phyloP scores from a whole-genome alignment of 2,888 invertebrate genomes.

The Erebia palarica region DNA sequence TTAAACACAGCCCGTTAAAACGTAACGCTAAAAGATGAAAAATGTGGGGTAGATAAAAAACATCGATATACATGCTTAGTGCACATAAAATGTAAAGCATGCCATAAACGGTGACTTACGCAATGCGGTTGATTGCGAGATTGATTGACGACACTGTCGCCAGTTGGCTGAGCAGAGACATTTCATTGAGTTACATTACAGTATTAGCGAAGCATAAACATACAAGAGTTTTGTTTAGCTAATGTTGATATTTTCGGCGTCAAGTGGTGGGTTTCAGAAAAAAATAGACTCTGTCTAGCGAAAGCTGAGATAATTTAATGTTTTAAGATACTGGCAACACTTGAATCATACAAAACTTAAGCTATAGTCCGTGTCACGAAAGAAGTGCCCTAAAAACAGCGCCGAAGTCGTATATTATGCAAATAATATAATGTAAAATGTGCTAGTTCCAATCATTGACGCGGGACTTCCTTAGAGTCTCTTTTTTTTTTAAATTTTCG shows the following conservation, averaged over 20 bases:
- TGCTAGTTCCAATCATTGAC: no score
- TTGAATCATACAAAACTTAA: no score
- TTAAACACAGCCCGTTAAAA: conserved; percentile 47
- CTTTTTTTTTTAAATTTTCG: no score
- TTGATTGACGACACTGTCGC: conserved; percentile 96
- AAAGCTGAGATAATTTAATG: no score
- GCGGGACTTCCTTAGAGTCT: no score
- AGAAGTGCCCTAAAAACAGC: no score
- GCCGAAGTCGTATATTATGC: no score
- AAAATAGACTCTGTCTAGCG: not conserved
- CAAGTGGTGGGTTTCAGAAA: not conserved
- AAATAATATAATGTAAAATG: no score
- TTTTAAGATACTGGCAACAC: no score
- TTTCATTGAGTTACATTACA: conserved; percentile 77
- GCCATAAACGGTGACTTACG: conserved; percentile 86
- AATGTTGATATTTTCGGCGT: conserved; percentile 12
- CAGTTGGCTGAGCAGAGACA: conserved; percentile 91
- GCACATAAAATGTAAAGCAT: conserved; percentile 47
- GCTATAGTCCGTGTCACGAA: no score
- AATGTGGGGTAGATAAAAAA: conserved; percentile 45
- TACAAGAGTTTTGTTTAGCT: not conserved
- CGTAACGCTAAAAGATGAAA: conserved; percentile 30
- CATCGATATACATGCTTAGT: conserved; percentile 63
- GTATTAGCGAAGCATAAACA: conserved; percentile 58
- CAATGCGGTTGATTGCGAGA: conserved; percentile 95